Percentiles rank a stretch among this genome's conserved stretches.
These are phyloP conservation scores for Andrena fulva DNA, from an alignment of 2,888 invertebrate species.

Conservation along the genomic window DNA sequence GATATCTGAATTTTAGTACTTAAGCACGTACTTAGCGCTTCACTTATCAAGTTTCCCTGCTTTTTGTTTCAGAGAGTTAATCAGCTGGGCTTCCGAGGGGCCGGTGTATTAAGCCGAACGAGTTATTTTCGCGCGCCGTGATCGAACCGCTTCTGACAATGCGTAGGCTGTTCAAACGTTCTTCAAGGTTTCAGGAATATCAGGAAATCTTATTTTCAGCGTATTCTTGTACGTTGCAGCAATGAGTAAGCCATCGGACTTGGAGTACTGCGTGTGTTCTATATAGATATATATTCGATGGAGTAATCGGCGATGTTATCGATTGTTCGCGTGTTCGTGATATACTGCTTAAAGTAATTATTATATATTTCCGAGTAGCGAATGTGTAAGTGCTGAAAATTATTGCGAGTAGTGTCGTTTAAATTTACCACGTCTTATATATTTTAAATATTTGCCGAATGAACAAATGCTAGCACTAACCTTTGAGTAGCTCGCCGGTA, in stretches of 20 bases:
- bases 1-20: too few relatives aligned
- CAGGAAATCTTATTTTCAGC: not conserved
- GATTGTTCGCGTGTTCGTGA: too few relatives aligned
- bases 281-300: too few relatives aligned
- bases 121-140: conserved; percentile 61
- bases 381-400: too few relatives aligned
- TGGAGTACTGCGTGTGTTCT: not conserved
- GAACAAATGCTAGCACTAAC: conserved; percentile 79
- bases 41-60: too few relatives aligned
- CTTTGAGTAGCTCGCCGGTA: conserved; percentile 86
- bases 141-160: conserved; percentile 27
- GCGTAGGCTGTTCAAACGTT: conserved; percentile 42
- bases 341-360: too few relatives aligned
- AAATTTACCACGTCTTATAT: too few relatives aligned
- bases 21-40: too few relatives aligned
- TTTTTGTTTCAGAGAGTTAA: too few relatives aligned
- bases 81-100: not conserved
- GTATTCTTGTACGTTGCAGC: not conserved
- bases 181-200: conserved; percentile 40
- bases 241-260: not conserved
- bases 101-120: conserved; percentile 33
- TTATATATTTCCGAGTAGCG: too few relatives aligned
- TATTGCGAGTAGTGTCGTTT: too few relatives aligned
- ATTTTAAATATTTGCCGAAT: not conserved
- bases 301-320: too few relatives aligned